These are phyloP conservation scores for Artibeus lituratus DNA, from an alignment of 2,797 vertebrate species.

Conservation along the genomic window DNA sequence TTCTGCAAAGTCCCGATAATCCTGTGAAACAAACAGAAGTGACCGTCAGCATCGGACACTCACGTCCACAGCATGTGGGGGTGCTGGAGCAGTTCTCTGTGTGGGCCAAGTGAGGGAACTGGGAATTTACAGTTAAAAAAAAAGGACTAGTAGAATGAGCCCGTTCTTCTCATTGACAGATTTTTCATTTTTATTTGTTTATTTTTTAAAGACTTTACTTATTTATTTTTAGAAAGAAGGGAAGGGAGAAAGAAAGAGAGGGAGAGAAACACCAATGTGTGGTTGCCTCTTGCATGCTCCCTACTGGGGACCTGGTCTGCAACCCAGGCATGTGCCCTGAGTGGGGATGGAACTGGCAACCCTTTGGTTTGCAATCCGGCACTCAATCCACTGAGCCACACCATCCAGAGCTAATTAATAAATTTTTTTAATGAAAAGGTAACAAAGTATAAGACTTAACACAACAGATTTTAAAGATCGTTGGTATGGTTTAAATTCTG, in stretches of 20 bases:
- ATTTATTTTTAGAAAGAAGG: too few species aligned
- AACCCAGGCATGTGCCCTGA: too few species aligned
- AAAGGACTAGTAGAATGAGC: background rate
- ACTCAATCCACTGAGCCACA: too few species aligned
- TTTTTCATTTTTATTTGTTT: background rate
- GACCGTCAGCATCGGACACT: background rate
- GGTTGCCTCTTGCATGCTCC: too few species aligned
- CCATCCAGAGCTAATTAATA: too few species aligned
- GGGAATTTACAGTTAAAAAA: background rate
- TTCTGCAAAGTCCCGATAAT: constrained; percentile 96
- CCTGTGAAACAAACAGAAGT: constrained; percentile 80
- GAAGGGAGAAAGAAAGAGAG: too few species aligned
- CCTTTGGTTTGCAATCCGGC: too few species aligned
- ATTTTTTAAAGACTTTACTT: background rate
- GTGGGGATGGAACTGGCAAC: too few species aligned
- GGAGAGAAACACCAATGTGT: too few species aligned
- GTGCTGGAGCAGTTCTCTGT: background rate
- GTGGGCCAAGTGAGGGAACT: background rate
- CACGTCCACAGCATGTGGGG: background rate
- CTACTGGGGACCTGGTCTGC: too few species aligned
- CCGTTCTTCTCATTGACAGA: background rate
- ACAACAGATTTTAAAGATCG: background rate
- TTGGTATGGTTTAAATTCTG: background rate
- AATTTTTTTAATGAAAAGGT: background rate
- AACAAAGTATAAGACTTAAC: background rate